Base-by-base conservation (phyloP, 2,797 vertebrate genomes). In the Leucoraja ocellata region DNA sequence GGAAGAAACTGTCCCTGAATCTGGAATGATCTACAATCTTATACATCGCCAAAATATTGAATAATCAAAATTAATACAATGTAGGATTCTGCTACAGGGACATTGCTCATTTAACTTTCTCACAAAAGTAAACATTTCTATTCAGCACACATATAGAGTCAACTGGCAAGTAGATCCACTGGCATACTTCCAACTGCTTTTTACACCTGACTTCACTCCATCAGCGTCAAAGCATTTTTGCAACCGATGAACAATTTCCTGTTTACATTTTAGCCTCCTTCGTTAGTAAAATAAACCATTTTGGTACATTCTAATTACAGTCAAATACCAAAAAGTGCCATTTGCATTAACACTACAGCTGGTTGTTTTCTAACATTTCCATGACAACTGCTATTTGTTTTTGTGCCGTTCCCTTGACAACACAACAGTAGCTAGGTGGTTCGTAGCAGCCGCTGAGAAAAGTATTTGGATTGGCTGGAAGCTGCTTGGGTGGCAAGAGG, bases 161-260 rank as follows among this genome's bases (percentile, higher is more conserved):
- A 92, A 92, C 36, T 92, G 90, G 90, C 39, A 92, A 92, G 36
- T 92, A 28, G 36, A 92, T 92, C 90, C 71, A 92, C 73, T 92
- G 68, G 90, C 71, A 74, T 23, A 54, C 90, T 92, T 54, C 68
- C 90, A 46, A 74, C 36, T 92, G 39, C 23, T 92, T 92, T 73
- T 92, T 71, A 92, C 90, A 92, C 68, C 90, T 74, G 90, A 92
- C 71, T 92, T 74, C 71, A 92, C 71, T 92, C 65, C 71, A 74
- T 91, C 71, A 92, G 90, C 54, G 90, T n/a, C 39, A 11, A 1
- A 92, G 46, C 90, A 92, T 74, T 46, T 74, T 76, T 74, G 21
- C 11, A 92, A 92, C 71, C 39, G 76, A 58, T 54, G 16, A 54
- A 25, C 11, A 92, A 74, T 92, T 92, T 76, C 68, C 71, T 74